phyloP scores from a whole-genome alignment of 2,797 vertebrate genomes.

The Botia kubotai region DNA sequence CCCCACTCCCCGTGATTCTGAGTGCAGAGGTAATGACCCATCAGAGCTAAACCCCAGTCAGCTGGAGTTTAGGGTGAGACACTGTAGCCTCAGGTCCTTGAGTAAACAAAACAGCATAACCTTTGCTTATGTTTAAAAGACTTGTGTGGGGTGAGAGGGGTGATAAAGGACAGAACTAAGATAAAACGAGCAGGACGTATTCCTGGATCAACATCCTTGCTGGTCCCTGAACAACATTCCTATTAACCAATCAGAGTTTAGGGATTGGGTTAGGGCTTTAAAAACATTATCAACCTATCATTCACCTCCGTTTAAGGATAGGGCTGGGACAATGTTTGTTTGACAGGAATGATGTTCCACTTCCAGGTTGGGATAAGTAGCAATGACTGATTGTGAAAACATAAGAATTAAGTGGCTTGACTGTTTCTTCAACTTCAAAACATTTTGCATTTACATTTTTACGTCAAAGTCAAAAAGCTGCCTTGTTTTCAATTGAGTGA shows the following conservation, averaged over 20 bases:
- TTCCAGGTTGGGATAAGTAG: neutral
- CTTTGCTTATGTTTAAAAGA: neutral
- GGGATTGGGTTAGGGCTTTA: too few species aligned
- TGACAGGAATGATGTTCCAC: neutral
- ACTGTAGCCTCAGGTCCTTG: neutral
- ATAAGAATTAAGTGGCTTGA: neutral
- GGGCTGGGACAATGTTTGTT: neutral
- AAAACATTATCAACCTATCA: too few species aligned
- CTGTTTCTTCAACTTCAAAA: neutral
- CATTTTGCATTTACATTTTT: too few species aligned
- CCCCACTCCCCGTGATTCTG: neutral
- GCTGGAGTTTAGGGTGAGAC: neutral
- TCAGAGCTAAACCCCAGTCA: constrained; percentile 1
- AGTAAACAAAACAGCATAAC: neutral
- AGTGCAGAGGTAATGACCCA: constrained; percentile 16
- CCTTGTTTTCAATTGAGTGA: neutral
- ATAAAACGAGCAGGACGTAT: neutral
- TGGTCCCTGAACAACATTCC: too few species aligned
- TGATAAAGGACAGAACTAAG: neutral
- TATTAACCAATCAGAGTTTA: too few species aligned
- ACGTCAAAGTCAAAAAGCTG: neutral
- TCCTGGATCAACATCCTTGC: too few species aligned
- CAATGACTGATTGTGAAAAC: neutral
- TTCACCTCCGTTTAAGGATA: too few species aligned
- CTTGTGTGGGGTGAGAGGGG: neutral